phyloP scores from a whole-genome alignment of 2,888 invertebrate genomes.

The Lathronympha strigana region DNA sequence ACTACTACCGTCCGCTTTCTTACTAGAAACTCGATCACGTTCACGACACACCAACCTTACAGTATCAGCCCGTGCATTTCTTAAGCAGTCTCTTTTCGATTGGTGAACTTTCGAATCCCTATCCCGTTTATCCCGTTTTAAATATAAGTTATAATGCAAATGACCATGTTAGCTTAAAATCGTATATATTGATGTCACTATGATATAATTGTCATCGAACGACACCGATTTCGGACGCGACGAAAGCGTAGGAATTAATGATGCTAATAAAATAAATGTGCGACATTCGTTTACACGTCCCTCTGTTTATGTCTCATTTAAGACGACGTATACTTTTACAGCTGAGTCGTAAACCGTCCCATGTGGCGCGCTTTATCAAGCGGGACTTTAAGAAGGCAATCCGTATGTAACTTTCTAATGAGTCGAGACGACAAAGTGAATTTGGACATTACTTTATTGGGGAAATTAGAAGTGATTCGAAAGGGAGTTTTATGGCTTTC shows the following conservation, averaged over 20 bases:
- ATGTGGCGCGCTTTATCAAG: slow-evolving; percentile 72
- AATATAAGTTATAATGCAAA: too few relatives aligned
- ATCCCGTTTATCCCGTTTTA: too few relatives aligned
- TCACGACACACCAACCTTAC: too few relatives aligned
- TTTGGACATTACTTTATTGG: slow-evolving; percentile 49
- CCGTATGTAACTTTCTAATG: slow-evolving; percentile 64
- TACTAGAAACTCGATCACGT: too few relatives aligned
- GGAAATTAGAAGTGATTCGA: slow-evolving; percentile 31
- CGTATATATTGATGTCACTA: background rate
- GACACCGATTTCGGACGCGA: slow-evolving; percentile 59
- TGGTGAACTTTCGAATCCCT: too few relatives aligned
- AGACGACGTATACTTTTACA: slow-evolving; percentile 81
- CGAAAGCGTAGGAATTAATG: slow-evolving; percentile 79
- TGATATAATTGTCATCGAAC: slow-evolving; percentile 40
- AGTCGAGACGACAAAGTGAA: slow-evolving; percentile 62
- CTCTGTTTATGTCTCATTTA: slow-evolving; percentile 83
- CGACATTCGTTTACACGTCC: slow-evolving; percentile 82
- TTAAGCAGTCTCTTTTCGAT: too few relatives aligned
- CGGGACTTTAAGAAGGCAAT: slow-evolving; percentile 63
- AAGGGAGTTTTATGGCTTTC: slow-evolving; percentile 28
- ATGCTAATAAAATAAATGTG: slow-evolving; percentile 81
- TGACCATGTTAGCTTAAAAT: too few relatives aligned
- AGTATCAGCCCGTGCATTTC: too few relatives aligned
- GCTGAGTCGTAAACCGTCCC: slow-evolving; percentile 73
- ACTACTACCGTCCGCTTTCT: too few relatives aligned